Percentiles rank a stretch among this genome's conserved stretches.
These are phyloP conservation scores for Oryzias celebensis DNA, from an alignment of 2,113 vertebrate genomes.

Conservation along the genomic window DNA sequence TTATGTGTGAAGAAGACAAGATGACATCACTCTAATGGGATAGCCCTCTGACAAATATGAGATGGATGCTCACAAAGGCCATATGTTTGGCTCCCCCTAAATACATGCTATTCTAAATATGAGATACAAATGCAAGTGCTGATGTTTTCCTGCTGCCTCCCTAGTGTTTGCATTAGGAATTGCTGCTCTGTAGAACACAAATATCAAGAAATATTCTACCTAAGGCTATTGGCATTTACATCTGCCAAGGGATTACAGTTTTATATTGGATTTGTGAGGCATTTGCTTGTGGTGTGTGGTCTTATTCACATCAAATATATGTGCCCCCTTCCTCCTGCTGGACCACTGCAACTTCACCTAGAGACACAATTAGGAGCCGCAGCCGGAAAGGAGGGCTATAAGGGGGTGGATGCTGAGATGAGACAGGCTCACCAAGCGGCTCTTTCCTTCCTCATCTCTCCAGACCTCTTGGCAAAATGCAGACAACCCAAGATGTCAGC, in stretches of 20 bases:
- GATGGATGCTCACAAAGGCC: slow-evolving; percentile 8
- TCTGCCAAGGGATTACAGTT: slow-evolving; percentile 22
- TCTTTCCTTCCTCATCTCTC: slow-evolving; percentile 60
- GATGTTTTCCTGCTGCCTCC: background rate
- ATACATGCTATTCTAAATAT: slow-evolving; percentile 24
- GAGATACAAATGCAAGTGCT: background rate
- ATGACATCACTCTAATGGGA: slow-evolving; percentile 66
- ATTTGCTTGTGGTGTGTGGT: slow-evolving; percentile 65
- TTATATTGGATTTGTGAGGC: slow-evolving; percentile 33
- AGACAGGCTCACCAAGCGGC: slow-evolving; percentile 62
- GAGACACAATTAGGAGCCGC: slow-evolving; percentile 66
- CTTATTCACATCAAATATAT: slow-evolving; percentile 63
- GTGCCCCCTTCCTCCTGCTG: slow-evolving; percentile 24
- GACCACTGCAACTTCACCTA: slow-evolving; percentile 57
- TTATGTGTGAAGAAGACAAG: slow-evolving; percentile 59
- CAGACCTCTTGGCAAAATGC: slow-evolving; percentile 66
- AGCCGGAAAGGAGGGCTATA: slow-evolving; percentile 48
- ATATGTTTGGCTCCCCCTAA: slow-evolving; percentile 48
- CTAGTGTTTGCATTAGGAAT: slow-evolving; percentile 16
- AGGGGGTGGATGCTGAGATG: slow-evolving; percentile 59
- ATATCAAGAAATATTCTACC: slow-evolving; percentile 46
- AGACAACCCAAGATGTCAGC: slow-evolving; percentile 70
- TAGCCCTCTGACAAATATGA: slow-evolving; percentile 39
- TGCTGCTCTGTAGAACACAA: slow-evolving; percentile 15
- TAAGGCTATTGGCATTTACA: slow-evolving; percentile 40